Percentiles rank a stretch among this genome's conserved stretches.
phyloP scores from a whole-genome alignment of 1,140 invertebrate genomes.

The Tetragonula clypearis region DNA sequence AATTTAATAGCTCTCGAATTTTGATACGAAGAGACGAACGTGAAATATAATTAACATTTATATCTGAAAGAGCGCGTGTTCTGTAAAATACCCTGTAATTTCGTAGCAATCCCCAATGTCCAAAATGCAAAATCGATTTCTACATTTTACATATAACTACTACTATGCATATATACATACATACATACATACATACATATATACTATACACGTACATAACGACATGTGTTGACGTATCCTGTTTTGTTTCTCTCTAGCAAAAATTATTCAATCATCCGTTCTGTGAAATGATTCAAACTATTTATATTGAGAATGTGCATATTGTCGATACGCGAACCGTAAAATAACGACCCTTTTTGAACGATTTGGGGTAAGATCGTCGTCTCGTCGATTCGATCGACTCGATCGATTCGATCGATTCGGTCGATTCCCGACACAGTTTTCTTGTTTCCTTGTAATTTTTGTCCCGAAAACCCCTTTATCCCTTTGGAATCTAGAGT shows the following conservation, averaged over 20 bases:
- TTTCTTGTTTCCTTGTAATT: not conserved
- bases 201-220: too few species aligned
- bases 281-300: not conserved
- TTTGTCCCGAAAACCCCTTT: not conserved
- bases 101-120: slow-evolving; percentile 36
- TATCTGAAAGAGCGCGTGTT: not conserved
- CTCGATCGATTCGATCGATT: too few species aligned
- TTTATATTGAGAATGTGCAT: not conserved
- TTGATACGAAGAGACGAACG: slow-evolving; percentile 26
- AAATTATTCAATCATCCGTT: not conserved
- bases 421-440: not conserved
- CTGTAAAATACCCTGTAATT: slow-evolving; percentile 1
- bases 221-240: not conserved
- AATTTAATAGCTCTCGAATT: slow-evolving; percentile 48
- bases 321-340: not conserved
- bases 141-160: not conserved
- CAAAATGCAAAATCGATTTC: slow-evolving; percentile 12
- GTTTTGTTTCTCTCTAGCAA: not conserved
- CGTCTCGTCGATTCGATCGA: too few species aligned
- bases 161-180: too few species aligned
- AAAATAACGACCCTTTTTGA: not conserved
- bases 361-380: too few species aligned
- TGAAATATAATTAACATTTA: slow-evolving; percentile 50
- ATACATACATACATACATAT: not conserved
- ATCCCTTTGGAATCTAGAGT: not conserved